Evolutionary conservation across 1,140 invertebrate species (phyloP).

Genomic region (Oedothorax gibbosus): DNA sequence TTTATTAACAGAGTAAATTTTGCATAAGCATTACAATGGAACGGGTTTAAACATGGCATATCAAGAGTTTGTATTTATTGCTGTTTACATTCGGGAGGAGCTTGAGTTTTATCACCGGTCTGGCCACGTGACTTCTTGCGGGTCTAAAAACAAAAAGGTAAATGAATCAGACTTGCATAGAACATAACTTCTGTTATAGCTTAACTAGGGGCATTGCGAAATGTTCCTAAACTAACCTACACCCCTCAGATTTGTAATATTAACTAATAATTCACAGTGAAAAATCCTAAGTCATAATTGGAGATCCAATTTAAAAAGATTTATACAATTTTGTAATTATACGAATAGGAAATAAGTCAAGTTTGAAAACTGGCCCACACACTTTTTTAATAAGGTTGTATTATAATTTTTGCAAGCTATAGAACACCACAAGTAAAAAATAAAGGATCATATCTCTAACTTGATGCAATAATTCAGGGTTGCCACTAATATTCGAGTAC

Average conservation of each 20-base stretch:
- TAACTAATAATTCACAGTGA: not conserved
- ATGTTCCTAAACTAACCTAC: not conserved
- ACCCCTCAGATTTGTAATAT: not conserved
- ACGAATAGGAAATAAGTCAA: no score
- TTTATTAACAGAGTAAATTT: constrained; percentile 55
- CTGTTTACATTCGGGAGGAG: constrained; percentile 62
- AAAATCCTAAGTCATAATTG: no score
- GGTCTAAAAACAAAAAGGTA: constrained; percentile 29
- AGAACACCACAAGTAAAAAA: no score
- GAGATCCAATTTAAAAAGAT: no score
- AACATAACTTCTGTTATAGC: not conserved
- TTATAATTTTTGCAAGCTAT: no score
- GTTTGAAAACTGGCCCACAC: no score
- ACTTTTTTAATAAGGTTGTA: no score
- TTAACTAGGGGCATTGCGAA: not conserved
- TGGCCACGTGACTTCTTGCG: constrained; percentile 39
- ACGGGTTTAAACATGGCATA: constrained; percentile 51
- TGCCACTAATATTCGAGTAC: no score
- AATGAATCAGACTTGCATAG: not conserved
- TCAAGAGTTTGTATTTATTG: constrained; percentile 47
- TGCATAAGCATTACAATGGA: constrained; percentile 39
- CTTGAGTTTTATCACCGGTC: constrained; percentile 25
- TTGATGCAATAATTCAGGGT: no score
- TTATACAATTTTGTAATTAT: no score
- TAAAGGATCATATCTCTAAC: no score